Conservation (phyloP, 2,888 invertebrate genomes). For the Hemistola chrysoprasaria region DNA sequence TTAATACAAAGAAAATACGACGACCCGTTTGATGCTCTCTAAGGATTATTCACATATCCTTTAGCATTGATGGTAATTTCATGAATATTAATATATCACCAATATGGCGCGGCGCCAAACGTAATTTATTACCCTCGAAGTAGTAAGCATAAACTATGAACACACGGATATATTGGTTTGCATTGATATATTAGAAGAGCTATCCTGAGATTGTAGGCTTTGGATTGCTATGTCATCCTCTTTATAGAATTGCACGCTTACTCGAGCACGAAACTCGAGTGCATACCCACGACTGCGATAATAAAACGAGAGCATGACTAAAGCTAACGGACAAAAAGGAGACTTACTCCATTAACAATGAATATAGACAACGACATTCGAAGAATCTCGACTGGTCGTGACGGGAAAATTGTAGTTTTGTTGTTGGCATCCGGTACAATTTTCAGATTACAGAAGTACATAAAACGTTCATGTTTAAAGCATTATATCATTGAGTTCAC, state of each 20-base stretch:
- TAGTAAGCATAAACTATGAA: constrained; percentile 5
- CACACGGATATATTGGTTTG: constrained; percentile 5
- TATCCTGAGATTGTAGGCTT: neutral
- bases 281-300: constrained; percentile 39
- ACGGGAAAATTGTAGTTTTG: constrained; percentile 33
- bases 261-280: constrained; percentile 37
- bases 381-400: constrained; percentile 29
- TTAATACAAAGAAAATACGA: constrained; percentile 2
- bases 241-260: constrained; percentile 42
- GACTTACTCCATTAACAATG: constrained; percentile 42
- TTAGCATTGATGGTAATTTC: constrained; percentile 21
- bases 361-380: constrained; percentile 37
- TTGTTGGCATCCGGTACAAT: constrained; percentile 34
- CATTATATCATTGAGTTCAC: no score
- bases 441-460: constrained; percentile 35
- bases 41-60: constrained; percentile 18
- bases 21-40: constrained; percentile 1
- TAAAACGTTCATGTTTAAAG: no score
- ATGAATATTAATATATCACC: constrained; percentile 23
- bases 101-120: constrained; percentile 26
- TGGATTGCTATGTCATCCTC: constrained; percentile 52
- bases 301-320: constrained; percentile 42
- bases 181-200: constrained; percentile 35
- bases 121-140: constrained; percentile 11
- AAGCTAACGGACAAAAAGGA: constrained; percentile 42